Conservation (phyloP, 2,888 invertebrate species). For the Neoscelio sp. region DNA sequence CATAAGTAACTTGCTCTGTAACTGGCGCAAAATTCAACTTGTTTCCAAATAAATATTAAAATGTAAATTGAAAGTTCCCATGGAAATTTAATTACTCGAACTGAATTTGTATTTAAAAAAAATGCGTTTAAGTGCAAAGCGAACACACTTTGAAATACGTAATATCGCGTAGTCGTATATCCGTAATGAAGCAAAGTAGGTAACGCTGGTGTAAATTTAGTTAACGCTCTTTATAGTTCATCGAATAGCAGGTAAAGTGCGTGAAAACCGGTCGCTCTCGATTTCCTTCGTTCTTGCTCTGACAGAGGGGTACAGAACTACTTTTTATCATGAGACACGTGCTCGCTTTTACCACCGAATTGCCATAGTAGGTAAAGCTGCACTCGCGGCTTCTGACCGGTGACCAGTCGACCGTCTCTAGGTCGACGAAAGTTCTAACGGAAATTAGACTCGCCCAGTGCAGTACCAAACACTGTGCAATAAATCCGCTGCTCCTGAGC, state of each 20-base stretch:
- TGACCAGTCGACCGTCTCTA: slow-evolving; percentile 61
- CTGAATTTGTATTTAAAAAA: too few species aligned
- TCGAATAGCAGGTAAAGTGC: slow-evolving; percentile 18
- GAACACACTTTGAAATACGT: too few species aligned
- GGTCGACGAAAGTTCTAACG: slow-evolving; percentile 66
- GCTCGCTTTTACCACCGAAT: slow-evolving; percentile 68
- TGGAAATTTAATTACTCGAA: too few species aligned
- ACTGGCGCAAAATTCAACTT: too few species aligned
- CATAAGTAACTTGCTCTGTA: too few species aligned
- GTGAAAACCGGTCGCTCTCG: slow-evolving; percentile 68
- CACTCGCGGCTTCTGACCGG: slow-evolving; percentile 61
- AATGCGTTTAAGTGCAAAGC: too few species aligned
- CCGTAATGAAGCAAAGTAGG: slow-evolving; percentile 32
- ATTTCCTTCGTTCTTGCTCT: slow-evolving; percentile 60
- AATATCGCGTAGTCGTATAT: slow-evolving; percentile 1
- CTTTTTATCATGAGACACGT: slow-evolving; percentile 67
- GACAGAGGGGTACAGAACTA: slow-evolving; percentile 48
- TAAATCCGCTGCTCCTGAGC: too few species aligned
- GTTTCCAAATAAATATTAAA: too few species aligned
- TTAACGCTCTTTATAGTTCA: slow-evolving; percentile 41
- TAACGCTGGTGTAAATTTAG: slow-evolving; percentile 45
- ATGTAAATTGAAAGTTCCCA: too few species aligned
- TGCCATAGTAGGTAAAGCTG: slow-evolving; percentile 37
- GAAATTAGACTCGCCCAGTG: slow-evolving; percentile 57
- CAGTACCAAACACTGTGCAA: slow-evolving; percentile 36